Conservation (phyloP, 2,888 invertebrate genomes). For the Tiliacea citrago region DNA sequence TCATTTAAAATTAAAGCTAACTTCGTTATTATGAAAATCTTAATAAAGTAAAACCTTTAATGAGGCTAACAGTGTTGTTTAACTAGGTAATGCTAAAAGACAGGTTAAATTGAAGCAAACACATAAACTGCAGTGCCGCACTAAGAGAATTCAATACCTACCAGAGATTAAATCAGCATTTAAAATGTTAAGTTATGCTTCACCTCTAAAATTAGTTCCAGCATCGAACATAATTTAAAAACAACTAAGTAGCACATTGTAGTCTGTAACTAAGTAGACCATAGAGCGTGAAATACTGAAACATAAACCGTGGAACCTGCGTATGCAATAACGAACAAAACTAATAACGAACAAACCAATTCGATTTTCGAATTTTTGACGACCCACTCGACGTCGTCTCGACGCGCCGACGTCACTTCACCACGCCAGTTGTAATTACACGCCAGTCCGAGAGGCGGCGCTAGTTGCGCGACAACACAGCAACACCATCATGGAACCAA, state of each 20-base stretch:
- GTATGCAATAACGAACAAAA: constrained; percentile 67
- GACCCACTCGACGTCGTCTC: constrained; percentile 77
- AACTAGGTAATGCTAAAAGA: constrained; percentile 1
- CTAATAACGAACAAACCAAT: constrained; percentile 74
- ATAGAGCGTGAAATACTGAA: constrained; percentile 24
- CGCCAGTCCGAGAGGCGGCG: constrained; percentile 72
- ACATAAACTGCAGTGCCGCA: constrained; percentile 25
- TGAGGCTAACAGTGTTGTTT: constrained; percentile 23
- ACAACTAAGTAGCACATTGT: constrained; percentile 27
- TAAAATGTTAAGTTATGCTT: constrained; percentile 15
- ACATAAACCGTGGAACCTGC: constrained; percentile 26
- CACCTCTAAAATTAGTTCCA: constrained; percentile 26
- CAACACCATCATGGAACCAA: constrained; percentile 64
- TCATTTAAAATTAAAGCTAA: constrained; percentile 12
- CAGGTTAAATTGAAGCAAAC: constrained; percentile 6
- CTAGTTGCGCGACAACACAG: constrained; percentile 67
- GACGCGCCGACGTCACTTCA: constrained; percentile 70
- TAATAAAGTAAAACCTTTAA: constrained; percentile 31
- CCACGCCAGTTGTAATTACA: constrained; percentile 75
- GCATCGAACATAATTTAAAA: constrained; percentile 2
- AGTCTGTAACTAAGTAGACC: not conserved
- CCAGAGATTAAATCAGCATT: constrained; percentile 38
- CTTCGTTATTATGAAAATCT: constrained; percentile 16
- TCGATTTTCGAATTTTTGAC: constrained; percentile 82
- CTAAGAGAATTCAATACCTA: constrained; percentile 32